These are phyloP conservation scores for Chrysodeixis includens DNA, from an alignment of 2,888 invertebrate species.

Conservation along the genomic window DNA sequence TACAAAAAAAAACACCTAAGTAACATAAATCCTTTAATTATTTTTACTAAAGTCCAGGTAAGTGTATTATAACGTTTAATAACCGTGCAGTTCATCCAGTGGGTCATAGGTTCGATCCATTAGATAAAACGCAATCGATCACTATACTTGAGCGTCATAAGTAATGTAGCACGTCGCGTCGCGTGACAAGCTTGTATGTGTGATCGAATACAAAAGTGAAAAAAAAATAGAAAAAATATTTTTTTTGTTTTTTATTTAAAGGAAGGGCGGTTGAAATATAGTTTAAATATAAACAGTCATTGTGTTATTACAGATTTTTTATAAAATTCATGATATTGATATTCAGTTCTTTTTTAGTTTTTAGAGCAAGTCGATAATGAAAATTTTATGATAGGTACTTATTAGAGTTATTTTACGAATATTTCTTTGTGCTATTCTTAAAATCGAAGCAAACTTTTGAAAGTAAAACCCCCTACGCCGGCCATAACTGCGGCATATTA, in stretches of 20 bases:
- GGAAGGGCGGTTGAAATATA: no score
- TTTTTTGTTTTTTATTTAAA: no score
- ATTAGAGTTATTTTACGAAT: no score
- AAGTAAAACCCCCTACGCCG: slow-evolving; percentile 18
- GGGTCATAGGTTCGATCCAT: slow-evolving; percentile 53
- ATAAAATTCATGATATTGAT: no score
- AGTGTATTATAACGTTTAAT: not conserved
- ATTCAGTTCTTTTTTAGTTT: no score
- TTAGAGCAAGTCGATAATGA: no score
- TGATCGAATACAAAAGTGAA: slow-evolving; percentile 32
- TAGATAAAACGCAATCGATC: slow-evolving; percentile 53
- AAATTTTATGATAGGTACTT: no score
- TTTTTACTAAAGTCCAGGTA: not conserved
- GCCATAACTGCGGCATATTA: slow-evolving; percentile 29
- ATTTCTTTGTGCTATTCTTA: no score
- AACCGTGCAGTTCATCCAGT: slow-evolving; percentile 24
- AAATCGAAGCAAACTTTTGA: slow-evolving; percentile 2
- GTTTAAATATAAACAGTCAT: no score
- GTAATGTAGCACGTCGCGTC: slow-evolving; percentile 44
- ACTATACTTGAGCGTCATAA: slow-evolving; percentile 50
- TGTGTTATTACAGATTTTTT: no score
- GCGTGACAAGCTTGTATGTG: slow-evolving; percentile 39
- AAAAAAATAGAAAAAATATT: not conserved
- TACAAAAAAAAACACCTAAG: not conserved
- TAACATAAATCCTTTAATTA: no score